phyloP scores from a whole-genome alignment of 2,113 vertebrate species.

The Charina bottae region DNA sequence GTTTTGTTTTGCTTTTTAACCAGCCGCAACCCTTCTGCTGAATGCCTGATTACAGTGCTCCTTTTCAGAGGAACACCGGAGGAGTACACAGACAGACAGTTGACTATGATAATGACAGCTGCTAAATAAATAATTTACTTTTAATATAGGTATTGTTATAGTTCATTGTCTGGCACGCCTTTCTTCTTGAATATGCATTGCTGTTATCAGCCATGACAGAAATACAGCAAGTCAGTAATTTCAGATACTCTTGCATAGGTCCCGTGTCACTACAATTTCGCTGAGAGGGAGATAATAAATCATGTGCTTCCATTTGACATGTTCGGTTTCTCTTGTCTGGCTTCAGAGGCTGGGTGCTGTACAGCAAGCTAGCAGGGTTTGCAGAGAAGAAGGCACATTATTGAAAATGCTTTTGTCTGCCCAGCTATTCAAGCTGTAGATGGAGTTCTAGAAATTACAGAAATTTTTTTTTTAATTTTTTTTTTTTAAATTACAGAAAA shows the following conservation, averaged over 20 bases:
- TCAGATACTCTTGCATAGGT: slow-evolving; percentile 61
- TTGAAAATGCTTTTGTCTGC: slow-evolving; percentile 61
- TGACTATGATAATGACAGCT: slow-evolving; percentile 31
- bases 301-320: slow-evolving; percentile 65
- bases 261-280: slow-evolving; percentile 57
- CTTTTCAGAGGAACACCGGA: slow-evolving; percentile 20
- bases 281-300: slow-evolving; percentile 67
- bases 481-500: too few relatives aligned
- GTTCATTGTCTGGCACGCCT: slow-evolving; percentile 51
- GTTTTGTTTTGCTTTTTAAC: background rate
- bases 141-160: slow-evolving; percentile 48
- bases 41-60: background rate
- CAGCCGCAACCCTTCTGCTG: background rate
- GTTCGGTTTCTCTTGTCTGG: slow-evolving; percentile 62
- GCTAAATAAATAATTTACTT: slow-evolving; percentile 47
- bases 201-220: slow-evolving; percentile 59
- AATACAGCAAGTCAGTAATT: slow-evolving; percentile 64
- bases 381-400: slow-evolving; percentile 52
- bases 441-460: slow-evolving; percentile 59
- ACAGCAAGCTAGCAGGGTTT: slow-evolving; percentile 62
- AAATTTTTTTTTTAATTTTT: too few relatives aligned
- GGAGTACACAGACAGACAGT: background rate
- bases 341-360: slow-evolving; percentile 53
- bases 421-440: slow-evolving; percentile 58
- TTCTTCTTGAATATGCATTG: slow-evolving; percentile 49